phyloP scores from a whole-genome alignment of 1,140 invertebrate species.

The Rhyacophila brunnea region DNA sequence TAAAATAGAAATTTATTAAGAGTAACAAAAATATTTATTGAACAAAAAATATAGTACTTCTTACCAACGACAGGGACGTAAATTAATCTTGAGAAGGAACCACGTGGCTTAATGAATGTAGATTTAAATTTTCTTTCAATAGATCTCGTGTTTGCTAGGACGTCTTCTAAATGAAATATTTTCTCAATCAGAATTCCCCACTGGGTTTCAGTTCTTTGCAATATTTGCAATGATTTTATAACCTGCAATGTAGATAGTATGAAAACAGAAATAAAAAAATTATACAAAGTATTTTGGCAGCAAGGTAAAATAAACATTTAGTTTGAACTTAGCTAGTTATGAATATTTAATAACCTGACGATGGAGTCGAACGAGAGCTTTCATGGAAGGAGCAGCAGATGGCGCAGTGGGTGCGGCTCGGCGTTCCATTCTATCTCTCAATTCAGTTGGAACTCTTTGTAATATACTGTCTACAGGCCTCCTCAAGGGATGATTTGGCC shows the following conservation, averaged over 20 bases:
- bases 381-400: conserved; percentile 72
- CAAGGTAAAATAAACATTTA: no score
- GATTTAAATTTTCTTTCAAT: conserved; percentile 75
- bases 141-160: conserved; percentile 75
- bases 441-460: conserved; percentile 77
- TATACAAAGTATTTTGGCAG: no score
- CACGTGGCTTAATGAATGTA: conserved; percentile 64
- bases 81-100: conserved; percentile 57
- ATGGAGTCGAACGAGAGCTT: conserved; percentile 78
- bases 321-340: no score
- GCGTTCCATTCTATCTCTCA: conserved; percentile 69
- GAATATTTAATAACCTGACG: conserved; percentile 57
- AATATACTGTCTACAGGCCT: conserved; percentile 83
- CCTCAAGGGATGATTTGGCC: conserved; percentile 67
- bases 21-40: no score
- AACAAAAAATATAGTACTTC: conserved; percentile 7
- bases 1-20: no score
- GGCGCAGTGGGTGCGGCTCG: conserved; percentile 65
- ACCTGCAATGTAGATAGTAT: conserved; percentile 60
- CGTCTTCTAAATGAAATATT: conserved; percentile 84
- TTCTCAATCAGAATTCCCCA: conserved; percentile 85
- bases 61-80: conserved; percentile 69
- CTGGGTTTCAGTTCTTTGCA: conserved; percentile 87
- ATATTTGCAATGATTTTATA: conserved; percentile 84
- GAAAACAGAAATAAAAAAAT: no score